Evolutionary conservation across 2,113 vertebrate species (phyloP), one percentile per base, ranked within the genome.

Genomic region (Cichladusa arquata): DNA sequence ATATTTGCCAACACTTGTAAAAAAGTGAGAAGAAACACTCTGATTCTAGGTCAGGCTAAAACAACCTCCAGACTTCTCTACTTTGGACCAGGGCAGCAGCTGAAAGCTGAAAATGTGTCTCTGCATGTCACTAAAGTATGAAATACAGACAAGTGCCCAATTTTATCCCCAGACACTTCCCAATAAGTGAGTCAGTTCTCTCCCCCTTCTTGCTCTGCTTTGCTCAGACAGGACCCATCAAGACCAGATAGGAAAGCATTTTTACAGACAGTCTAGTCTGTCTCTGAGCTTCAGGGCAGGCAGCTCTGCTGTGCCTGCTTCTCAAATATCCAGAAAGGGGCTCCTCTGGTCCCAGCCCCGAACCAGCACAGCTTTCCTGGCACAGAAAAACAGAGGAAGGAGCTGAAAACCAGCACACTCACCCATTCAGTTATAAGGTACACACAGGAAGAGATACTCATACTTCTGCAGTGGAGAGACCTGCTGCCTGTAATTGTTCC

Each of bases 41-140:
- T 16, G 12, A 54, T 14, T 60, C 42, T 9, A 76, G 26, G 56
- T 40, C 48, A 60, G 54, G 60, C 14, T 76, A 38, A 56, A 77
- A 26, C 28, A 31, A 5, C 34, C 29, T 56, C 24, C 57, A 33
- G 24, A 22, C 13, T 26, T 8, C 34, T 56, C 20, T 24, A 8
- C 8, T 48, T 47, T 6, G 15, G 28, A 36, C 12, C 12, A 47
- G 19, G 9, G 34, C 47, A 89, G 31, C 23, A 67, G 54, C 17
- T 44, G 42, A 56, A 81, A n/a, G 22, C n/a, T 74, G 70, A 78
- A 44, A 62, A 57, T 1, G 1, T 66, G 11, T 38, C 31, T 65
- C 50, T 3, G 2, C 28, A n/a, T 17, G 5, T n/a, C 25, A 9
- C 0, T 60, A 23, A 53, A 58, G 12, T 20, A 64, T 5, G 3